Percentiles rank a stretch among this genome's conserved stretches.
Evolutionary conservation across 2,797 vertebrate species (phyloP).

Genomic region (Sebastes goodei): DNA sequence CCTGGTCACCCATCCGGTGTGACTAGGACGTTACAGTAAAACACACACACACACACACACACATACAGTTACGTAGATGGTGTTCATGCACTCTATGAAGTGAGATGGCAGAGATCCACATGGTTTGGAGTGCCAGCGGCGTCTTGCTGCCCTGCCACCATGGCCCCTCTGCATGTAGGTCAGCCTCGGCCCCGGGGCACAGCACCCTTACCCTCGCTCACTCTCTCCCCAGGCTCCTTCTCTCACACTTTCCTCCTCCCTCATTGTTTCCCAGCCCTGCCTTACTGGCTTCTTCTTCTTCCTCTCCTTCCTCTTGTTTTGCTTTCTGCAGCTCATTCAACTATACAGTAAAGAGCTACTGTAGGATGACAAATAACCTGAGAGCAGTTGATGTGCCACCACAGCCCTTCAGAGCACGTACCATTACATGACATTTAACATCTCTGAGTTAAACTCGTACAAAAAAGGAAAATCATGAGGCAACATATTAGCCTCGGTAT

Average conservation of each 20-base stretch:
- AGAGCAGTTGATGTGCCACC: neutral
- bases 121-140: slow-evolving; percentile 50
- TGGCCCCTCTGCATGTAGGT: slow-evolving; percentile 76
- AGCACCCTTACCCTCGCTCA: slow-evolving; percentile 17
- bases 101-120: slow-evolving; percentile 52
- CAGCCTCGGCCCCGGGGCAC: slow-evolving; percentile 53
- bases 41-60: slow-evolving; percentile 10
- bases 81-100: slow-evolving; percentile 33
- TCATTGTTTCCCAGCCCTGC: neutral
- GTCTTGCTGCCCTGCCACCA: slow-evolving; percentile 62
- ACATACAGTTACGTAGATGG: slow-evolving; percentile 13
- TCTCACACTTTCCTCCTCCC: neutral
- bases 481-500: too few relatives aligned
- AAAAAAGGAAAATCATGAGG: too few relatives aligned
- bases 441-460: neutral
- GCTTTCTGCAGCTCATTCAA: neutral
- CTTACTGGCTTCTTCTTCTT: neutral
- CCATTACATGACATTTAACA: neutral
- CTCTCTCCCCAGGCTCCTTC: neutral
- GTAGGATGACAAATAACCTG: neutral
- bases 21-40: slow-evolving; percentile 45
- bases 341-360: neutral
- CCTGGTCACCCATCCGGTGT: slow-evolving; percentile 54
- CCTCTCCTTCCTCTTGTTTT: neutral
- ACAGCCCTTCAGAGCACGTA: neutral